Base-by-base conservation (phyloP, 2,888 invertebrate species). In the Eulithis prunata region DNA sequence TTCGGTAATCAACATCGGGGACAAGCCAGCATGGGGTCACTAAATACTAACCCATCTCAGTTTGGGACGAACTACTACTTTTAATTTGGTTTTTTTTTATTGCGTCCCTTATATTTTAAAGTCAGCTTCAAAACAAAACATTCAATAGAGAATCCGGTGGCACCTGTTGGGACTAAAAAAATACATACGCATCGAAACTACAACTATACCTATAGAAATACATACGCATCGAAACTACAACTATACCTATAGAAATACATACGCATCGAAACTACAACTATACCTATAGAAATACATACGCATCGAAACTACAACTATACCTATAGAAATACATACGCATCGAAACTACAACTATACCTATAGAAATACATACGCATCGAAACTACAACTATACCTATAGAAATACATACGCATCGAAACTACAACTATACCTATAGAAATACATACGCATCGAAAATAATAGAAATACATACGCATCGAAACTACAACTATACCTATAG, bases 81-180 rank as follows among this genome's bases (percentile, higher is more conserved):
- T 5, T 38, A 8, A 8, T 38, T 38, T 10, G 10, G 8, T 41
- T 41, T 21, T 11, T 21, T 21, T 49, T 21, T 49, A 21, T 47
- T 21, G 11, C 14, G 21, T 10, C 49, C 21, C 49, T 14, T 47
- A 14, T 47, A 14, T 47, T 47, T 51, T 58, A 49, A 51, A 58
- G 10, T 57, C 21, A 21, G 21, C 49, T 4, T 59, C 52, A 59
- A 59, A 59, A 59, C 52, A 64, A 59, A 54, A 55, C 54, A 49
- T 43, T 43, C 13, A 54, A 53, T 21, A 38, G 13, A 12, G 49
- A 43, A 11, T 45, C 36, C 10, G 7, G 53, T 54, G 45, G 11
- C 66, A 66, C 66, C 66, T 55, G 62, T 55, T 51, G 58, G 36
- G 43, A 45, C 11, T 12, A 66, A 66, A 66, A 54, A 14, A 38